Evolutionary conservation across 2,888 invertebrate species (phyloP), one percentile per base, ranked within the genome.

Genomic region (Drosophila pseudotakahashii): DNA sequence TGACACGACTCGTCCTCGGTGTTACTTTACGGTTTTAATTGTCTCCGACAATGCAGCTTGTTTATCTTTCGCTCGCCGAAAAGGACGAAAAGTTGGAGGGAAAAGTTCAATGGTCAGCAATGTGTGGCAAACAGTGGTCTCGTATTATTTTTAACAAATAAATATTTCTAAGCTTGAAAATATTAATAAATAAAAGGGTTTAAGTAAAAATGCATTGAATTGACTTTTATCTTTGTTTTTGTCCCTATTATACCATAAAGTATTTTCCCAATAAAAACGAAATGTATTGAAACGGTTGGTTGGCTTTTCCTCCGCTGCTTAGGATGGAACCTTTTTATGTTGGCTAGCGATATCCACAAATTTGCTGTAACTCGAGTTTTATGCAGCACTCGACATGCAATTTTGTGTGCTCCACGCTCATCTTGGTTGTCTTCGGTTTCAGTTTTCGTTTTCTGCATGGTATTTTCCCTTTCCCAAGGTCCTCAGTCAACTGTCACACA

Each of bases 21-120:
- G 88, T 84, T 73, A 58, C 64, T 75, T 83, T 84, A 83, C 84
- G 69, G 37, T 69, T 83, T 81, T 83, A 88, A 88, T 88, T 88
- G 89, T 71, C 61, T 45, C 66, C 59, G 79, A 71, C 81, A 73
- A 39, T 69, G 61, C 73, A 76, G 64, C 66, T 86, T 71, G 71
- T 78, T 77, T 81, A 61, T 76, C 59, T 73, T 61, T 41, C 16
- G 34, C 48, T 55, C 14, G 26, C 50, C 57, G 45, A 44, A 57
- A 34, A 7, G 44, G 9, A 44, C 13, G 16, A n/a, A 11, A 44
- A 30, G 16, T 10, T n/a, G 39, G 34, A 16, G 26, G 45, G 30
- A 10, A 41, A 57, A 50, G 63, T 30, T 63, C 14, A 54, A 14
- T 57, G 63, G 61, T 52, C 74, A 77, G 41, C 61, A 13, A 48